These are phyloP conservation scores for Diachasma alloeum DNA, from an alignment of 1,140 invertebrate species.

Conservation along the genomic window DNA sequence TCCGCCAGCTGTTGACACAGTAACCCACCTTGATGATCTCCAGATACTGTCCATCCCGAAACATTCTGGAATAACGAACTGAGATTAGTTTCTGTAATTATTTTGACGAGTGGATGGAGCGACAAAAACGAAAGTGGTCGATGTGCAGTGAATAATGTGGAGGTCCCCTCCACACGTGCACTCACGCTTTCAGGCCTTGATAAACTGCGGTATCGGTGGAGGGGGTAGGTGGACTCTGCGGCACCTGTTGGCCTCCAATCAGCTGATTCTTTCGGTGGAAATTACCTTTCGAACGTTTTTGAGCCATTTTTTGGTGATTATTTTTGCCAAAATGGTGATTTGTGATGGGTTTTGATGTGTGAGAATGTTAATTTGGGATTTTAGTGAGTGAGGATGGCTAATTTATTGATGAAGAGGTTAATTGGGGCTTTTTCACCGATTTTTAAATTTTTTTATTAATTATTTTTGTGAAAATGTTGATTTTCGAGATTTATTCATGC, in stretches of 20 bases:
- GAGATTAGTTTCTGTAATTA: not conserved
- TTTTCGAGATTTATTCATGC: too few species aligned
- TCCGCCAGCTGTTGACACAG: constrained; percentile 38
- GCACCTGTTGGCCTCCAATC: not conserved
- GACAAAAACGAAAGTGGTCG: not conserved
- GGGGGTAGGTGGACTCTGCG: not conserved
- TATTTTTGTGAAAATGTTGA: too few species aligned
- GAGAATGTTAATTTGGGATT: too few species aligned
- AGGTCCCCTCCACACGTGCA: not conserved
- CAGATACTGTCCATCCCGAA: constrained; percentile 47
- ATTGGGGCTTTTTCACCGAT: too few species aligned
- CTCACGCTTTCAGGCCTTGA: not conserved
- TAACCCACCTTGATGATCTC: constrained; percentile 47
- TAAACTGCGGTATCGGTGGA: not conserved
- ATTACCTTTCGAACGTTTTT: not conserved
- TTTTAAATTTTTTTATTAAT: too few species aligned
- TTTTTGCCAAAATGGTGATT: too few species aligned
- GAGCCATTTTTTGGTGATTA: not conserved
- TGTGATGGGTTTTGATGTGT: too few species aligned
- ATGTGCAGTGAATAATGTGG: not conserved
- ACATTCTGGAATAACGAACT: constrained; percentile 32
- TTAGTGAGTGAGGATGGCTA: too few species aligned
- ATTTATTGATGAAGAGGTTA: too few species aligned
- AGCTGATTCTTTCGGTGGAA: not conserved
- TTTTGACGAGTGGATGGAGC: not conserved